Percentiles rank a stretch among this genome's conserved stretches.
Conservation (phyloP, 2,113 vertebrate genomes). For the Cinclus cinclus region DNA sequence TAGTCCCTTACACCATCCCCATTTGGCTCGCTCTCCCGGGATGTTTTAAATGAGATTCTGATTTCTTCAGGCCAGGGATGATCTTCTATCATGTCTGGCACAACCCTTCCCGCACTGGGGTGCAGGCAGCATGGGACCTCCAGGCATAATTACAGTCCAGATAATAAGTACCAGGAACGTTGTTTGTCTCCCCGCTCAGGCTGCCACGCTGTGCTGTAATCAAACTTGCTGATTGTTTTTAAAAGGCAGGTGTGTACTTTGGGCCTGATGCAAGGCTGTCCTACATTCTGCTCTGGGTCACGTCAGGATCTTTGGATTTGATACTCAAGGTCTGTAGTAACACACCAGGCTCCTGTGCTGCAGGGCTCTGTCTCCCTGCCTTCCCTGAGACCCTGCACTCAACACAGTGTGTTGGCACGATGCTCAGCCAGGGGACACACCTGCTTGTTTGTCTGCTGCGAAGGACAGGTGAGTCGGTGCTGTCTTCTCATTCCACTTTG, state of each 20-base stretch:
- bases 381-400: background rate
- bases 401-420: fast-evolving
- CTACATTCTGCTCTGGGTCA: constrained; percentile 18
- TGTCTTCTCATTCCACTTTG: background rate
- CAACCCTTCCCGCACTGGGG: background rate
- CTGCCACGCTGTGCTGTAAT: background rate
- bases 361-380: background rate
- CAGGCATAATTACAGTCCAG: constrained; percentile 28
- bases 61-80: constrained; percentile 27
- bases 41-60: constrained; percentile 21
- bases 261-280: background rate
- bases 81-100: background rate
- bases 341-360: background rate
- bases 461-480: background rate
- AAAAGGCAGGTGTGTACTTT: background rate
- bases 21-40: background rate
- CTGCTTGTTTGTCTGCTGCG: background rate
- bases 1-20: background rate
- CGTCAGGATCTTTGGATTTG: background rate
- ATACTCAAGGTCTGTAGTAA: background rate
- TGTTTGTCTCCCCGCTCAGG: background rate
- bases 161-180: background rate
- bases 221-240: constrained; percentile 18
- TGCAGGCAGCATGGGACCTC: constrained; percentile 14
- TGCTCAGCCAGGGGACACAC: background rate